Percentiles rank a stretch among this genome's conserved stretches.
These are phyloP conservation scores for Leucophenga varia DNA, from an alignment of 1,140 invertebrate genomes.

Conservation along the genomic window DNA sequence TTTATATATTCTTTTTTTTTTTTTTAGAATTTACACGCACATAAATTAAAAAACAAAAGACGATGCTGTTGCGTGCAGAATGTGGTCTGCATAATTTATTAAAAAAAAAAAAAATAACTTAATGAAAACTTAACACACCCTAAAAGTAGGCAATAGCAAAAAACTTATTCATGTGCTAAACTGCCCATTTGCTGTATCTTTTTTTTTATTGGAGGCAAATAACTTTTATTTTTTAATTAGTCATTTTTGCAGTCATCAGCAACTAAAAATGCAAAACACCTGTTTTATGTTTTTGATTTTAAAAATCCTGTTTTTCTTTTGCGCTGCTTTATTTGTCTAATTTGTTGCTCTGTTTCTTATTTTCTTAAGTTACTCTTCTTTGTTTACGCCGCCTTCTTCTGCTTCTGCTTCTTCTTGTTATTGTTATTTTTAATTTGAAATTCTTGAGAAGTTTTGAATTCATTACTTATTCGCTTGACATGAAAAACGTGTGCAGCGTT, in stretches of 20 bases:
- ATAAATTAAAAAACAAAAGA: no score
- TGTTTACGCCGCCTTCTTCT: neutral
- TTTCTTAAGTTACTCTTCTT: slow-evolving; percentile 11
- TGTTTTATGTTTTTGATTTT: slow-evolving; percentile 35
- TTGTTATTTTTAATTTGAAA: slow-evolving; percentile 55
- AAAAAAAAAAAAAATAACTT: no score
- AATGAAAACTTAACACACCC: no score
- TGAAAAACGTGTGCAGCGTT: slow-evolving; percentile 5
- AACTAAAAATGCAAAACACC: slow-evolving; percentile 28
- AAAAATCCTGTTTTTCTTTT: slow-evolving; percentile 25
- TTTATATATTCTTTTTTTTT: no score
- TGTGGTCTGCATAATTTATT: no score
- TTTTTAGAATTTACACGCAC: no score
- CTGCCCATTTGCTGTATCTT: no score
- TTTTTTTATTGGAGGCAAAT: no score
- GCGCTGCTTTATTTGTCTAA: neutral
- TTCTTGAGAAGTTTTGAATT: slow-evolving; percentile 53
- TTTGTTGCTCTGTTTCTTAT: slow-evolving; percentile 11
- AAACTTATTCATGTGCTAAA: no score
- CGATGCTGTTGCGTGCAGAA: no score
- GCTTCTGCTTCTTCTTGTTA: slow-evolving; percentile 28
- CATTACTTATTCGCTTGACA: slow-evolving; percentile 54
- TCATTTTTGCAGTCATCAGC: slow-evolving; percentile 33
- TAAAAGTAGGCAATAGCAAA: no score
- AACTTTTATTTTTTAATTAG: slow-evolving; percentile 44